Conservation (phyloP, 2,113 vertebrate species). For the Bos javanicus region DNA sequence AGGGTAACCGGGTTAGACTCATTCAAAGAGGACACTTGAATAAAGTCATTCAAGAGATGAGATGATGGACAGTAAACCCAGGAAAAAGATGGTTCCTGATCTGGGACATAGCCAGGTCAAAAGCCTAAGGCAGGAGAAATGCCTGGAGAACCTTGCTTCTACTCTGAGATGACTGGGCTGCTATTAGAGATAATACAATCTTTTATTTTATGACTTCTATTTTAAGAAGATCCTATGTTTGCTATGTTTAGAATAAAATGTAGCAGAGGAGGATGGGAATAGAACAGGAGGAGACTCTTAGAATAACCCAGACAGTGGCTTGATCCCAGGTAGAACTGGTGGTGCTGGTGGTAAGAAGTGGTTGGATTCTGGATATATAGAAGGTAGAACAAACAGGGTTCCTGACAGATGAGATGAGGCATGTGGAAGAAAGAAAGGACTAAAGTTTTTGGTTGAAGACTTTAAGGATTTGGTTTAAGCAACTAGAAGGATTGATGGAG, state of each 20-base stretch:
- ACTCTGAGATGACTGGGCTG: not conserved
- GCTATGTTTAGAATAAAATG: not conserved
- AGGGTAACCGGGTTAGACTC: not conserved
- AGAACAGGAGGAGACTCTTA: not conserved
- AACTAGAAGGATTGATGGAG: not conserved
- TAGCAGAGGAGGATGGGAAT: not conserved
- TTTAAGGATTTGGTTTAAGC: not conserved
- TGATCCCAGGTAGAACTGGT: not conserved
- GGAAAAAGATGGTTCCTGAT: not conserved
- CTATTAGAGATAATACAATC: not conserved
- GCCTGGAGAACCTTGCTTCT: not conserved
- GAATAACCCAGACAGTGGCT: not conserved
- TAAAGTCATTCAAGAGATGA: not conserved
- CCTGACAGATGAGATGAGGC: not conserved
- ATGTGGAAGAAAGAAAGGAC: not conserved
- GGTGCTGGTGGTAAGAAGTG: not conserved
- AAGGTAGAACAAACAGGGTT: not conserved
- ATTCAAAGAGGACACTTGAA: not conserved
- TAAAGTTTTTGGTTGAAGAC: not conserved
- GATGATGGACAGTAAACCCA: not conserved
- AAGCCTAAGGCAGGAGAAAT: not conserved
- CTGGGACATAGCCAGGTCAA: not conserved
- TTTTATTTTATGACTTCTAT: not conserved
- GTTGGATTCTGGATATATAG: not conserved
- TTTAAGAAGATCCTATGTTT: not conserved